phyloP scores from a whole-genome alignment of 2,888 invertebrate species.

The Cylindroiulus punctatus region DNA sequence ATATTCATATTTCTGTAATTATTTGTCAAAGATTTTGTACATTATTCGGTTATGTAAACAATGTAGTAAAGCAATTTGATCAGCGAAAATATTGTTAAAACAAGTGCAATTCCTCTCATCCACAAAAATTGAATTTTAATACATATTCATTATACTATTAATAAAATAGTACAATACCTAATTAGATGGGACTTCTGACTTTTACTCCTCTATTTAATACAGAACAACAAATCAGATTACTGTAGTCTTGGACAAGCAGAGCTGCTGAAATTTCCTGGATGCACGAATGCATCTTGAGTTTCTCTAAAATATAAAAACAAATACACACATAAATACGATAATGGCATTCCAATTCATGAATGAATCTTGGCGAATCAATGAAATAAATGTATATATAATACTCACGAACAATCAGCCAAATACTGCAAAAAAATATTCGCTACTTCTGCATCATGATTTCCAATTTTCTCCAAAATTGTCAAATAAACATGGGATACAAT shows the following conservation, averaged over 20 bases:
- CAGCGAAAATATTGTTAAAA: too few relatives aligned
- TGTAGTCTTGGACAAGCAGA: conserved; percentile 5
- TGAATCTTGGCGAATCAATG: too few relatives aligned
- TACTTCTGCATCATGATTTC: background rate
- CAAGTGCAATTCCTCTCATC: too few relatives aligned
- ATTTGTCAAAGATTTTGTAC: too few relatives aligned
- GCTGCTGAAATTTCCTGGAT: conserved; percentile 50
- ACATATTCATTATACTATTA: background rate
- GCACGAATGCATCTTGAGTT: conserved; percentile 25
- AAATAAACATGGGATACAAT: conserved; percentile 31
- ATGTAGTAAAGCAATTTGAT: too few relatives aligned
- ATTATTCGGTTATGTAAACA: too few relatives aligned
- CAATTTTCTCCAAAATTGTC: conserved; percentile 11
- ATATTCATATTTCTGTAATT: too few relatives aligned
- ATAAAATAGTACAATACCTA: background rate
- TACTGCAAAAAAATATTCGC: conserved; percentile 28
- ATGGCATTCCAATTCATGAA: too few relatives aligned
- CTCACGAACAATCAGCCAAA: conserved; percentile 52
- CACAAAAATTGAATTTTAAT: background rate
- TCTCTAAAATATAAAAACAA: conserved; percentile 42
- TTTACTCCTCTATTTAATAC: background rate
- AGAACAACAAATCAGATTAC: background rate
- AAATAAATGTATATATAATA: background rate
- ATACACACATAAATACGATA: background rate
- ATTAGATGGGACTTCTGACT: background rate